phyloP scores from a whole-genome alignment of 1,140 invertebrate genomes.

The Caerostris darwini region DNA sequence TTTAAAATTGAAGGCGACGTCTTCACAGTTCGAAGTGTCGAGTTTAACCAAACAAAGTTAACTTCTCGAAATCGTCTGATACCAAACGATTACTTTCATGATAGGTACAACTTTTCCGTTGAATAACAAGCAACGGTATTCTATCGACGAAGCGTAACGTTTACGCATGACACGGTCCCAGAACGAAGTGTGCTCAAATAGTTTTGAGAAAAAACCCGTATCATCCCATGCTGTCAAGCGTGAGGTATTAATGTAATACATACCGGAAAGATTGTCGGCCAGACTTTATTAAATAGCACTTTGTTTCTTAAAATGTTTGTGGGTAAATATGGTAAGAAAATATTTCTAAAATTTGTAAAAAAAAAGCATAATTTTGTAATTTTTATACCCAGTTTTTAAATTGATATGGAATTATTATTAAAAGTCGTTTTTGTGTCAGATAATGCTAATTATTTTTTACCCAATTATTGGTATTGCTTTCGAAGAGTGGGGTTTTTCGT shows the following conservation, averaged over 20 bases:
- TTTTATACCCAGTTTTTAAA: no score
- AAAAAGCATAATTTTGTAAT: no score
- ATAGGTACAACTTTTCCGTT: not conserved
- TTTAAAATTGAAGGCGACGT: no score
- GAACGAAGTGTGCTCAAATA: not conserved
- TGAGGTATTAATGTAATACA: slow-evolving; percentile 24
- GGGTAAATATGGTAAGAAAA: not conserved
- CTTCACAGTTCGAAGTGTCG: no score
- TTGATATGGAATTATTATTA: no score
- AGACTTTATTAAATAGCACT: not conserved
- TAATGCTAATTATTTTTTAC: no score
- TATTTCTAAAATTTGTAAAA: no score
- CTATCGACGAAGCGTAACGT: not conserved
- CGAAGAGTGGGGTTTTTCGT: no score
- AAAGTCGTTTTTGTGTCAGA: no score
- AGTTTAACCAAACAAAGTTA: no score
- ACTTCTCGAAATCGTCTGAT: no score
- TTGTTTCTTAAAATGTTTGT: not conserved
- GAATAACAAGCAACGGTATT: not conserved
- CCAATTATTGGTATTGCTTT: no score
- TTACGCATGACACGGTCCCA: slow-evolving; percentile 16
- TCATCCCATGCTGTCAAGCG: not conserved
- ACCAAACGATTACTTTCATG: slow-evolving; percentile 4
- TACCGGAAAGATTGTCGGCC: not conserved
- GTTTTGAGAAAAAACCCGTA: slow-evolving; percentile 19